phyloP scores from a whole-genome alignment of 2,113 vertebrate genomes.

The Sturnus vulgaris region DNA sequence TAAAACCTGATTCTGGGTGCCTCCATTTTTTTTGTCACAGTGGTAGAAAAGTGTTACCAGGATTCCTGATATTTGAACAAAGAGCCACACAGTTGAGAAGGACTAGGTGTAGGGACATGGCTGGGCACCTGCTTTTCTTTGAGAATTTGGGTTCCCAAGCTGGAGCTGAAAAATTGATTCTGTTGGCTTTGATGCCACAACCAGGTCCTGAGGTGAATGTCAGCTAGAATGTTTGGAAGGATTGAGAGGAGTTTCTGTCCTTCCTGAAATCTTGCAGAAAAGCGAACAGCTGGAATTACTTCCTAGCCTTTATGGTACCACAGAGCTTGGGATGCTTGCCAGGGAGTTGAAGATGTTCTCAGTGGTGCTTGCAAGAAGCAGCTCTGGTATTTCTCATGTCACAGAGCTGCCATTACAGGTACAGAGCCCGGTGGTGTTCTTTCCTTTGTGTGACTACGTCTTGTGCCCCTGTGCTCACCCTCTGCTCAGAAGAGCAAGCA shows the following conservation, averaged over 20 bases:
- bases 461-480: neutral
- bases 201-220: neutral
- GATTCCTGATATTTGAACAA: neutral
- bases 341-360: neutral
- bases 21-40: neutral
- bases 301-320: neutral
- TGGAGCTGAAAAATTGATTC: neutral
- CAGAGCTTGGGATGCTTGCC: neutral
- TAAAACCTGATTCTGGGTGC: neutral
- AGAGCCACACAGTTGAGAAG: neutral
- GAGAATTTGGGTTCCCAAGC: neutral
- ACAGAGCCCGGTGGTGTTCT: neutral
- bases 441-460: neutral
- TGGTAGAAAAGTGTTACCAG: neutral
- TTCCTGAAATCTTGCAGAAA: neutral
- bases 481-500: neutral
- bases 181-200: neutral
- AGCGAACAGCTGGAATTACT: neutral
- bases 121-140: neutral
- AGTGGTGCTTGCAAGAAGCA: neutral
- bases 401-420: accelerated
- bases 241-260: neutral
- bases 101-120: neutral
- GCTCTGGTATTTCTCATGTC: neutral
- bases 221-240: neutral